phyloP scores from a whole-genome alignment of 2,113 vertebrate genomes.

The Xenopus laevis region DNA sequence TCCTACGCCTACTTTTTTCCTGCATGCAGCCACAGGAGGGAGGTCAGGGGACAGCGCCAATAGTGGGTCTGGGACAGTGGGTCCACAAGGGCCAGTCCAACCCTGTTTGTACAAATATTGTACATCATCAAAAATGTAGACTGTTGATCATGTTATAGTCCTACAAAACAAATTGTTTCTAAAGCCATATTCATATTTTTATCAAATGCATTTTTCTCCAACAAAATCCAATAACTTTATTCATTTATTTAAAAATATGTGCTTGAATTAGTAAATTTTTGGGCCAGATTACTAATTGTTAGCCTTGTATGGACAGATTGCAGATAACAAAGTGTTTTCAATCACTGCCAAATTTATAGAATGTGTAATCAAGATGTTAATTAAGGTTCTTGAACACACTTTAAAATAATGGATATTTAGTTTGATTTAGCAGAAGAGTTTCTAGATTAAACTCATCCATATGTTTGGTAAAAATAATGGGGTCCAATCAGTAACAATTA shows the following conservation, averaged over 20 bases:
- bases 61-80: too few species aligned
- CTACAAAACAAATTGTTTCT: too few species aligned
- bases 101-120: too few species aligned
- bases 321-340: neutral
- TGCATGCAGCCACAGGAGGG: too few species aligned
- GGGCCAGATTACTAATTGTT: neutral
- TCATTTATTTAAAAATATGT: neutral
- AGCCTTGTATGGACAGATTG: neutral
- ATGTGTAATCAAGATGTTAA: neutral
- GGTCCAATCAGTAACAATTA: neutral
- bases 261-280: neutral
- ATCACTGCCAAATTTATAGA: constrained; percentile 1
- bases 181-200: too few species aligned
- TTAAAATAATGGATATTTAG: neutral
- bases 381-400: neutral
- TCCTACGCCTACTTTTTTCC: too few species aligned
- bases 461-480: neutral
- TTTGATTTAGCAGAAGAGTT: neutral
- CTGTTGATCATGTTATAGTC: too few species aligned
- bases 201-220: too few species aligned
- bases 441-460: neutral
- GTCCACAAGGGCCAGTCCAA: too few species aligned
- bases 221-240: neutral
- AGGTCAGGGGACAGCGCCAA: too few species aligned
- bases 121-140: too few species aligned